These are phyloP conservation scores for Typhlichthys eigenmanni DNA, from an alignment of 2,797 vertebrate genomes.

Conservation along the genomic window DNA sequence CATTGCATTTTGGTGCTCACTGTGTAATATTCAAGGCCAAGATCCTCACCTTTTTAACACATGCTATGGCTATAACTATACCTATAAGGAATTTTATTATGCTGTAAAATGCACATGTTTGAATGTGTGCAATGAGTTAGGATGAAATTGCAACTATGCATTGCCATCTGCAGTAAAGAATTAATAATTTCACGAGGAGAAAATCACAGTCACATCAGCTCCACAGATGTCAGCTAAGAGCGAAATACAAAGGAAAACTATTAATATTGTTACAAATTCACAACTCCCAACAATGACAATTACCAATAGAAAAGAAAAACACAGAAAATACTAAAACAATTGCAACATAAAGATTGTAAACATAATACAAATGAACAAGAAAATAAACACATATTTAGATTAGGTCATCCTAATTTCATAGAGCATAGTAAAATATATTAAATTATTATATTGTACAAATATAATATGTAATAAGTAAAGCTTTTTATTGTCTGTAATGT, in stretches of 20 bases:
- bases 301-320: no score
- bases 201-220: slow-evolving; percentile 5
- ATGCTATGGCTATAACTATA: slow-evolving; percentile 17
- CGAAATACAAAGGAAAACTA: neutral
- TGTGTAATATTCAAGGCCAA: slow-evolving; percentile 28
- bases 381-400: no score
- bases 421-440: no score
- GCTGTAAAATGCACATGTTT: slow-evolving; percentile 34
- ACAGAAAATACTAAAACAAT: no score
- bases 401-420: no score
- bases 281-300: no score
- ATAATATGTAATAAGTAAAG: no score
- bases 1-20: neutral
- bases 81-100: slow-evolving; percentile 37
- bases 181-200: slow-evolving; percentile 6
- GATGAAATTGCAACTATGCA: slow-evolving; percentile 41
- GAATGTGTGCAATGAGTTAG: slow-evolving; percentile 5
- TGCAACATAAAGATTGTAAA: no score
- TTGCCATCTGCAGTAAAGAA: slow-evolving; percentile 23
- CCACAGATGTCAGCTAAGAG: neutral
- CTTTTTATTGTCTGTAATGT: no score
- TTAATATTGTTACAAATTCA: no score
- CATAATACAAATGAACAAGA: no score
- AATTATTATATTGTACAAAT: no score
- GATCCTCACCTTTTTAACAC: slow-evolving; percentile 33